Percentiles rank a stretch among this genome's conserved stretches.
Evolutionary conservation across 2,113 vertebrate genomes (phyloP).

Genomic region (Numenius arquata): DNA sequence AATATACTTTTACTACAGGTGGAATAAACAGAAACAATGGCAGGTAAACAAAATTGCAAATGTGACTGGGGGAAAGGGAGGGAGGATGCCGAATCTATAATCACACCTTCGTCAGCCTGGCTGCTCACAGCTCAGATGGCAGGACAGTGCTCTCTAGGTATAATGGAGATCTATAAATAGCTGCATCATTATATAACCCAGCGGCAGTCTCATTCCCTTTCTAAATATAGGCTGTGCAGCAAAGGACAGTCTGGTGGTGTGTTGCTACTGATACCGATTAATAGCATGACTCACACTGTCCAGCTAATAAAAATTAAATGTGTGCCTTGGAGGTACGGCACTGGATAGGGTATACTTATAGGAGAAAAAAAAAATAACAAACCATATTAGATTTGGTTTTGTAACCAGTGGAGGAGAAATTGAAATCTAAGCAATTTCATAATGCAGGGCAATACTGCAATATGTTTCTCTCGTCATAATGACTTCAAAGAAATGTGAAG

Average conservation of each 20-base stretch:
- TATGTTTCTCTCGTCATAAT: constrained; percentile 7
- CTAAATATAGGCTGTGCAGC: constrained; percentile 76
- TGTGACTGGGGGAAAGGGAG: background rate
- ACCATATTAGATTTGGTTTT: background rate
- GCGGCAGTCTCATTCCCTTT: constrained; percentile 74
- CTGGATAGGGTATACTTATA: constrained; percentile 27
- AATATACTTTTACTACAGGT: constrained; percentile 5
- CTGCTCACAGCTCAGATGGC: constrained; percentile 62
- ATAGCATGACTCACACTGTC: constrained; percentile 68
- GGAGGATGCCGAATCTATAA: constrained; percentile 12
- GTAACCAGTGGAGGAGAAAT: constrained; percentile 17
- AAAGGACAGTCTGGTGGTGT: constrained; percentile 69
- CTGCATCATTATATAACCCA: constrained; percentile 71
- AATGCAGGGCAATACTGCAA: constrained; percentile 6
- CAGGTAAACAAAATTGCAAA: constrained; percentile 55
- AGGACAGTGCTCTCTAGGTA: constrained; percentile 71
- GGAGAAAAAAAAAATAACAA: background rate
- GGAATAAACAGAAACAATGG: constrained; percentile 40
- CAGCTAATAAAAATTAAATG: constrained; percentile 72
- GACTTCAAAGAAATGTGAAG: constrained; percentile 40
- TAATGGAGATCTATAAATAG: constrained; percentile 77
- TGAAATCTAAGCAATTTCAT: constrained; percentile 43
- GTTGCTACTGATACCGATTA: constrained; percentile 66
- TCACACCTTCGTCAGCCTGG: constrained; percentile 55
- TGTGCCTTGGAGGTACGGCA: constrained; percentile 36